Percentiles rank a stretch among this genome's conserved stretches.
Evolutionary conservation across 1,140 invertebrate species (phyloP).

Genomic region (Diprion similis): DNA sequence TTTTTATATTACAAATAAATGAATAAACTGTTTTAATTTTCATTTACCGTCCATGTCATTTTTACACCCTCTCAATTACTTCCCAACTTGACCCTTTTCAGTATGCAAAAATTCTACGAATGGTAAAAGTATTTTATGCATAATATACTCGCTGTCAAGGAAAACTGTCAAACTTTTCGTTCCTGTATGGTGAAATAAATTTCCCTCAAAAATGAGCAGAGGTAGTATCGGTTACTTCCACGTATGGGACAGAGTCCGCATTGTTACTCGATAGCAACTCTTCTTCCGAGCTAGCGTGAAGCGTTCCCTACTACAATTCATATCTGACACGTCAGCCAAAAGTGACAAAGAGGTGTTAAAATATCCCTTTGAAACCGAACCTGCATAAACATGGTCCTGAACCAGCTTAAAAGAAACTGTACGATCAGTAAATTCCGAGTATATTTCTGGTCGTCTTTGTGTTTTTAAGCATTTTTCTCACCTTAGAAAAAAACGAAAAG

Average conservation of each 20-base stretch:
- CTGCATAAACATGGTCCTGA: neutral
- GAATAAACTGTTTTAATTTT: no score
- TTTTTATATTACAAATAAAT: no score
- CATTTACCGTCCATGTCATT: no score
- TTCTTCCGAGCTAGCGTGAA: neutral
- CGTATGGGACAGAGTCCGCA: neutral
- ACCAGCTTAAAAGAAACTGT: no score
- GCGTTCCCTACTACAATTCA: no score
- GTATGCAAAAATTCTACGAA: neutral
- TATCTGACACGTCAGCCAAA: neutral
- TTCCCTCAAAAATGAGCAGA: neutral
- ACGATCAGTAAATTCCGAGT: no score
- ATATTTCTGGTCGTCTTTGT: no score
- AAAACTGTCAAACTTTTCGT: neutral
- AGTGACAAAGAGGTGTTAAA: neutral
- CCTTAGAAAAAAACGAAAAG: no score
- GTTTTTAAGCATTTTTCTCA: no score
- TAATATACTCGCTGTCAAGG: neutral
- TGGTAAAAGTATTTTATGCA: neutral
- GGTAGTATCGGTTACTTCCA: constrained; percentile 6
- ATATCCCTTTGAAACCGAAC: neutral
- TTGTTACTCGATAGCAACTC: neutral
- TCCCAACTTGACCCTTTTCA: neutral
- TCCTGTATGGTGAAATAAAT: neutral
- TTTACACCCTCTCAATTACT: neutral